Evolutionary conservation across 2,888 invertebrate genomes (phyloP), one percentile per base, ranked within the genome.

Genomic region (Pheosia gnoma): DNA sequence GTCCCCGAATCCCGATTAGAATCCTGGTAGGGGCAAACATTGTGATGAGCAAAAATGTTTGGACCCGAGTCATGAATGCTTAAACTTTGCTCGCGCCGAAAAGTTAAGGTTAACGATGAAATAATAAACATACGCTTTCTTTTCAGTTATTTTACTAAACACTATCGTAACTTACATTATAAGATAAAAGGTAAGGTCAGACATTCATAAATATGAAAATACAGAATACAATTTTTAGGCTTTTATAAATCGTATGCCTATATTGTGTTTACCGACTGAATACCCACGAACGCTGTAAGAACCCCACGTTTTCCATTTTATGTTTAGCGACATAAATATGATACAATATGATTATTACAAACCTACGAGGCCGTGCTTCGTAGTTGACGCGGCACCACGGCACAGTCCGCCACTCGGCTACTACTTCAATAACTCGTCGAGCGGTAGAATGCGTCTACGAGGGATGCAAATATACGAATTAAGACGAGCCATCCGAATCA

Each of bases 161-260:
- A 47, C 47, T 47, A n/a, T 47, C 47, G 47, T 47, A 47, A 47
- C 47, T 47, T 47, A 47, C 47, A 47, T 47, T 47, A 47, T 47
- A n/a, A 47, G 5, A n/a, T n/a, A n/a, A 5, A 5, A n/a, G 11
- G 1, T 47, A 47, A 47, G n/a, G 47, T 47, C 47, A 47, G 47
- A 47, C 47, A 47, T 47, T 47, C n/a, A 47, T 47, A n/a, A 47
- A n/a, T 43, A 43, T 47, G 47, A 47, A 25, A 25, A n/a, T 47
- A 47, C 11, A 47, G 11, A 47, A 47, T n/a, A 47, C 47, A 5
- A n/a, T 47, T 47, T 47, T n/a, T 47, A 47, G 47, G n/a, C 47
- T 47, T 11, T n/a, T n/a, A n/a, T 9, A 43, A 11, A n/a, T 47
- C 47, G n/a, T 47, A 47, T 6, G n/a, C 4, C 47, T 47, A 47